Conservation (phyloP, 1,140 invertebrate species). For the Chironomus tepperi region DNA sequence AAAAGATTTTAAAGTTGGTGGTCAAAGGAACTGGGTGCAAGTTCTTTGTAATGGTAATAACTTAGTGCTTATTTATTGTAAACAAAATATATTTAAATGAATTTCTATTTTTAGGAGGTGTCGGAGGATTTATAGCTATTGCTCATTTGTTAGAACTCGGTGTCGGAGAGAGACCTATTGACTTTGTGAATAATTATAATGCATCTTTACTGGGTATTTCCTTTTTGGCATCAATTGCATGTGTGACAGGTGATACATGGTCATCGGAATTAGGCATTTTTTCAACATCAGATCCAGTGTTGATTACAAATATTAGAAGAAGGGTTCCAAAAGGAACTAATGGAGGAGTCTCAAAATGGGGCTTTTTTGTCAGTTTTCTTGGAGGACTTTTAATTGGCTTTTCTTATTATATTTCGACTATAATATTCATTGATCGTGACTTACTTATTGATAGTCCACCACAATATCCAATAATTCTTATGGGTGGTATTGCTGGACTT, state of each 20-base stretch:
- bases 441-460: conserved; percentile 53
- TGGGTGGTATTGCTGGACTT: conserved; percentile 62
- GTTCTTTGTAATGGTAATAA: conserved; percentile 72
- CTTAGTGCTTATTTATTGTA: neutral
- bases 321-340: conserved; percentile 78
- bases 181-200: conserved; percentile 67
- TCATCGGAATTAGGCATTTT: conserved; percentile 82
- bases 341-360: conserved; percentile 65
- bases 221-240: conserved; percentile 59
- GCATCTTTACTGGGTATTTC: conserved; percentile 59
- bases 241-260: conserved; percentile 86
- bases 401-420: conserved; percentile 57
- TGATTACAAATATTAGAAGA: conserved; percentile 61
- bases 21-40: conserved; percentile 84
- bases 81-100: neutral
- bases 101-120: conserved; percentile 43
- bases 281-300: conserved; percentile 53
- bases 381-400: conserved; percentile 70
- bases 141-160: conserved; percentile 75
- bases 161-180: conserved; percentile 65
- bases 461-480: conserved; percentile 72
- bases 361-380: conserved; percentile 59
- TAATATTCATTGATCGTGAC: conserved; percentile 52
- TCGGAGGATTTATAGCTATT: conserved; percentile 67
- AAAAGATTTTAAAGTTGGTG: conserved; percentile 75